These are phyloP conservation scores for Leptinotarsa defecta DNA, from an alignment of 1,140 invertebrate genomes.

Conservation along the genomic window DNA sequence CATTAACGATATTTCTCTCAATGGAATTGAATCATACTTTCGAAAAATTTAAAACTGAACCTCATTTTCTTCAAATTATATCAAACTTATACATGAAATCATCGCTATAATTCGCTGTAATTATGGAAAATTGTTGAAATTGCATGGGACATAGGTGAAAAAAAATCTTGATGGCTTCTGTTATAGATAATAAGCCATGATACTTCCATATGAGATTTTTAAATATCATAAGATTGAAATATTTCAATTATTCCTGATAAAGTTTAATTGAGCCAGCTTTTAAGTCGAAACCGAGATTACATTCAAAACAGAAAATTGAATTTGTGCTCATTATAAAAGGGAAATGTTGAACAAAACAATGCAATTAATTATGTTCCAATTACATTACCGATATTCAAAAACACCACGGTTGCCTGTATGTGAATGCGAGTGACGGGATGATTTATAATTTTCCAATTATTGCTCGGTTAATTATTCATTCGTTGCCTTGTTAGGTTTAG, in stretches of 20 bases:
- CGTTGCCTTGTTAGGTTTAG: background rate
- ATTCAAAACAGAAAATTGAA: conserved; percentile 9
- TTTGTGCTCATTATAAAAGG: conserved; percentile 12
- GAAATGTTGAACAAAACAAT: conserved; percentile 13
- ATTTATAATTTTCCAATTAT: conserved; percentile 1
- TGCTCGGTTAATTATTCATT: background rate
- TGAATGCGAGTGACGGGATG: background rate
- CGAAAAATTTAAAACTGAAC: no score
- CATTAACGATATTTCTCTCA: no score
- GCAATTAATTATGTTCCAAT: conserved; percentile 24
- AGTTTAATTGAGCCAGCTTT: background rate
- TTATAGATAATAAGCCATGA: no score
- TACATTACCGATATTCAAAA: conserved; percentile 21
- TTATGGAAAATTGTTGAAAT: no score
- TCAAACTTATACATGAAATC: no score
- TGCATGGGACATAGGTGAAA: no score
- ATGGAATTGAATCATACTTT: no score
- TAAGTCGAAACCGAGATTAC: background rate
- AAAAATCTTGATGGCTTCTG: no score
- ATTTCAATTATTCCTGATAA: background rate
- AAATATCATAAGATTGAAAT: background rate
- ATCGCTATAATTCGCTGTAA: no score
- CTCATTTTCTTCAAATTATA: no score
- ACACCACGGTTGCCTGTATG: background rate
- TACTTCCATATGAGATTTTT: no score